Percentiles rank a stretch among this genome's conserved stretches.
phyloP scores from a whole-genome alignment of 2,797 vertebrate species.

The Etheostoma nigrum region DNA sequence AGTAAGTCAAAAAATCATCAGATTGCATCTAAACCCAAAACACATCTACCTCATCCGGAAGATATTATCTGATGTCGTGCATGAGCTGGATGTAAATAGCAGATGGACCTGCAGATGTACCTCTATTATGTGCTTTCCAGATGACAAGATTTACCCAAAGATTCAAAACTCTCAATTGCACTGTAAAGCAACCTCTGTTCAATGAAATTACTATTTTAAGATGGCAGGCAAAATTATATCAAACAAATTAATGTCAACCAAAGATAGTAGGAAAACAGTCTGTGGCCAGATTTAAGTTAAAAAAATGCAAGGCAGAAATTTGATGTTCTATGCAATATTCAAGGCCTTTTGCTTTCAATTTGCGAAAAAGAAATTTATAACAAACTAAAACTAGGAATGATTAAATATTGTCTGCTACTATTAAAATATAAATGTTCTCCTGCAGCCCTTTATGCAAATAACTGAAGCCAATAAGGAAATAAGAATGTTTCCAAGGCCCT shows the following conservation, averaged over 20 bases:
- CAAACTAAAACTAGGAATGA: constrained; percentile 8
- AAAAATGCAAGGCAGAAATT: constrained; percentile 18
- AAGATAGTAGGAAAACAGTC: constrained; percentile 21
- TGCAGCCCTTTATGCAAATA: constrained; percentile 54
- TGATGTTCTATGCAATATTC: constrained; percentile 1
- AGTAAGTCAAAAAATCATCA: constrained; percentile 83
- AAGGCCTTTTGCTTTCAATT: constrained; percentile 21
- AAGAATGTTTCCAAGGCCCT: constrained; percentile 39
- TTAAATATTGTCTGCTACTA: constrained; percentile 34
- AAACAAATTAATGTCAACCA: constrained; percentile 17
- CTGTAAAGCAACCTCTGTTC: constrained; percentile 23
- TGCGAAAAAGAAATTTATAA: constrained; percentile 1
- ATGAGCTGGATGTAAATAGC: constrained; percentile 74
- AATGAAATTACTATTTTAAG: constrained; percentile 33
- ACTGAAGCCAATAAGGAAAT: constrained; percentile 36
- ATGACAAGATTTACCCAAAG: constrained; percentile 67
- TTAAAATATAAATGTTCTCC: constrained; percentile 35
- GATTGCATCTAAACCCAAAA: constrained; percentile 67
- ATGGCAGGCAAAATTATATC: constrained; percentile 25
- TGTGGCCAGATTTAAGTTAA: constrained; percentile 5
- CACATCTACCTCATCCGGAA: constrained; percentile 74
- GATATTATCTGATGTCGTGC: constrained; percentile 72
- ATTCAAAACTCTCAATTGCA: constrained; percentile 48
- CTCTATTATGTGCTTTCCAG: constrained; percentile 75
- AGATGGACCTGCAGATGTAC: constrained; percentile 72